These are phyloP conservation scores for Papilio aristodemus DNA, from an alignment of 1,140 invertebrate species.

Conservation along the genomic window DNA sequence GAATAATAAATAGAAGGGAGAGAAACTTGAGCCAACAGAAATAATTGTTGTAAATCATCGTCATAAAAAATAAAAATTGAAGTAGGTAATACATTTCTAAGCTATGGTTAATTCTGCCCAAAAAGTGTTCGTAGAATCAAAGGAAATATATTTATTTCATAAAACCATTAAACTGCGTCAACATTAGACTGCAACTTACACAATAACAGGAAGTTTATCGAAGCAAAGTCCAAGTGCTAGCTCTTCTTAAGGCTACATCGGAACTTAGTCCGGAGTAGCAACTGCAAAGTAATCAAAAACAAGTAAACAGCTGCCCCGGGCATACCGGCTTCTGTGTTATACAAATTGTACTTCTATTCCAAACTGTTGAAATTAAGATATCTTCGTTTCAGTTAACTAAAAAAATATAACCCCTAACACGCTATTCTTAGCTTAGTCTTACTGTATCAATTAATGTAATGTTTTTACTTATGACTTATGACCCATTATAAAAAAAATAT, in stretches of 20 bases:
- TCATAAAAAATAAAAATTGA: too few species aligned
- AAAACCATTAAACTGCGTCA: slow-evolving; percentile 23
- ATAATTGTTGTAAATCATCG: too few species aligned
- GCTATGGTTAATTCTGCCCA: neutral
- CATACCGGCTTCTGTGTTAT: neutral
- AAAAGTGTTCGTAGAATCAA: neutral
- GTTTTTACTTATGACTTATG: too few species aligned
- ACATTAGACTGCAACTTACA: slow-evolving; percentile 21
- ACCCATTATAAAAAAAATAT: too few species aligned
- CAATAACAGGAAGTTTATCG: slow-evolving; percentile 32
- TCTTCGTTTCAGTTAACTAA: neutral
- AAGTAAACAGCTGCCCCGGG: slow-evolving; percentile 20
- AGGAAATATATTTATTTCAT: neutral
- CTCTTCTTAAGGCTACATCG: slow-evolving; percentile 26
- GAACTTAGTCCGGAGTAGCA: slow-evolving; percentile 21
- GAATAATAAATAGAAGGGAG: too few species aligned
- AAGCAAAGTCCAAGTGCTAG: slow-evolving; percentile 24
- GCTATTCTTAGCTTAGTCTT: neutral
- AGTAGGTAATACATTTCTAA: neutral
- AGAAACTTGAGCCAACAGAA: neutral
- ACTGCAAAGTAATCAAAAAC: slow-evolving; percentile 25
- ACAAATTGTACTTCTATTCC: slow-evolving; percentile 12
- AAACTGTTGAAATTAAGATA: slow-evolving; percentile 15
- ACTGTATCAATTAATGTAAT: too few species aligned
- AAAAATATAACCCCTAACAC: too few species aligned